Evolutionary conservation across 2,797 vertebrate species (phyloP).

Genomic region (Microcaecilia unicolor): DNA sequence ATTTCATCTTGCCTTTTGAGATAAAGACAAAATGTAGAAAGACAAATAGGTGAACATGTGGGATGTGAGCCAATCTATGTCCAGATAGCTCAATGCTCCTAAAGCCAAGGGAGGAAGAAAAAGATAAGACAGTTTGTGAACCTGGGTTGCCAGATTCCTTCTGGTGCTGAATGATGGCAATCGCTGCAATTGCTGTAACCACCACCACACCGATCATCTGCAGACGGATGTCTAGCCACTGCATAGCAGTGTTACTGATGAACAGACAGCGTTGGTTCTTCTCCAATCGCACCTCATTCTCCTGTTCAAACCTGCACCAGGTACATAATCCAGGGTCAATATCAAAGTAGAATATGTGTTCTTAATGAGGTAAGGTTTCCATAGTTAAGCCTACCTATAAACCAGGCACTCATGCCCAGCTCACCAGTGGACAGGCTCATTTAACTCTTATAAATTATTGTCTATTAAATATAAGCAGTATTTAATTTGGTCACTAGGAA

Average conservation of each 20-base stretch:
- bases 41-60: too few relatives aligned
- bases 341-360: too few relatives aligned
- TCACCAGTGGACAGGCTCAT: too few relatives aligned
- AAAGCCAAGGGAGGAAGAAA: too few relatives aligned
- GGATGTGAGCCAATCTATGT: too few relatives aligned
- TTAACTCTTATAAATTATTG: too few relatives aligned
- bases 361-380: neutral
- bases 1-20: too few relatives aligned
- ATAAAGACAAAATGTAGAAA: too few relatives aligned
- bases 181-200: slow-evolving; percentile 67
- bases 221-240: slow-evolving; percentile 92
- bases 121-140: slow-evolving; percentile 19
- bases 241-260: slow-evolving; percentile 67
- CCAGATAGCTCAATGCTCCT: too few relatives aligned
- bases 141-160: slow-evolving; percentile 72
- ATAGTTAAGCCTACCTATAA: neutral
- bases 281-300: slow-evolving; percentile 71
- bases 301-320: slow-evolving; percentile 72
- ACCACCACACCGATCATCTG: slow-evolving; percentile 87
- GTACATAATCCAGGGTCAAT: neutral
- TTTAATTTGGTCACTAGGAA: too few relatives aligned
- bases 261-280: slow-evolving; percentile 88
- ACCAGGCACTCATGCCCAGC: neutral
- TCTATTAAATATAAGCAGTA: too few relatives aligned
- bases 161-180: slow-evolving; percentile 82